Conservation (phyloP, 2,888 invertebrate genomes). For the Gordius sp. region DNA sequence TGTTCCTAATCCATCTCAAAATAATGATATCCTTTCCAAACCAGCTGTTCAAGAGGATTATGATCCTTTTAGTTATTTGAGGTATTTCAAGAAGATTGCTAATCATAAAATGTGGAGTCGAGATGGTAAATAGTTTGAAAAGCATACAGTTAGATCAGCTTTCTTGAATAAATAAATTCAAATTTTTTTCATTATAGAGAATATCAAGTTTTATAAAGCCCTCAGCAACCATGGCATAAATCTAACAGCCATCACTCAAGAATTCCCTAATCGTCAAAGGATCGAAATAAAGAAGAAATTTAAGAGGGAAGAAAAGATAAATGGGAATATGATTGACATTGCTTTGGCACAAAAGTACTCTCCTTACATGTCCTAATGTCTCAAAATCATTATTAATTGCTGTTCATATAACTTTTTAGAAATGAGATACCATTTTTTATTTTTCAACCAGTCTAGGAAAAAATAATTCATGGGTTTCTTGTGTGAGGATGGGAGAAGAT, state of each 20-base stretch:
- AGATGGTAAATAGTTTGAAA: too few species aligned
- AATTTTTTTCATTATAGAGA: constrained; percentile 2
- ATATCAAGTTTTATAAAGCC: not conserved
- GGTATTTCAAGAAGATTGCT: not conserved
- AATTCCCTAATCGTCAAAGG: constrained; percentile 23
- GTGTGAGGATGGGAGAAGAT: too few species aligned
- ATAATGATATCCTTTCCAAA: not conserved
- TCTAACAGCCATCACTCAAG: not conserved
- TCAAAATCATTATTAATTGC: too few species aligned
- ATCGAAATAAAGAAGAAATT: constrained; percentile 24
- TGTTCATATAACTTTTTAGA: too few species aligned
- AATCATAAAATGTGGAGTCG: constrained; percentile 12
- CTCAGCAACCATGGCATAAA: not conserved
- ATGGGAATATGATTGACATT: constrained; percentile 19
- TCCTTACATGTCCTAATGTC: too few species aligned
- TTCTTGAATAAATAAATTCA: too few species aligned
- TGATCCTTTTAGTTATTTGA: constrained; percentile 8
- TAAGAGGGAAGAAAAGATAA: constrained; percentile 23
- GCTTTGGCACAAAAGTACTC: not conserved
- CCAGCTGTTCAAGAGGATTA: constrained; percentile 4
- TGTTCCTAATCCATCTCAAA: not conserved
- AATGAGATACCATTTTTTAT: too few species aligned
- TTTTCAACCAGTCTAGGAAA: too few species aligned
- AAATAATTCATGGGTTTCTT: too few species aligned
- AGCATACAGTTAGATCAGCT: too few species aligned